Evolutionary conservation across 2,888 invertebrate genomes (phyloP), one percentile per base, ranked within the genome.

Genomic region (Cephonodes hylas): DNA sequence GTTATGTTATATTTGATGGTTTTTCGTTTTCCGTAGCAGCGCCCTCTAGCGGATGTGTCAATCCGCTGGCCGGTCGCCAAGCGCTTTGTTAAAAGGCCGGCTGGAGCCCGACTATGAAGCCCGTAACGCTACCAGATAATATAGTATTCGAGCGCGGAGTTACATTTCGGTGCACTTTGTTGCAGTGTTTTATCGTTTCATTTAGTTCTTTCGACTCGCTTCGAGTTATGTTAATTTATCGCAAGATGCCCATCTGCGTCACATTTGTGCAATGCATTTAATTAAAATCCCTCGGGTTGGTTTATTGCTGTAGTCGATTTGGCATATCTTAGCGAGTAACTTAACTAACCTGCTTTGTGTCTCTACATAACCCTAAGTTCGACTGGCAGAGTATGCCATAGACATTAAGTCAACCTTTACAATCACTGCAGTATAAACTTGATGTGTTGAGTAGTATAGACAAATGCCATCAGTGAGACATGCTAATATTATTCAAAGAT

Each of bases 51-150:
- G 83, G 48, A 73, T 69, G 69, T 73, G 76, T 82, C 81, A 74
- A 77, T 76, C 67, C 68, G 68, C 77, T 89, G 89, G 88, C 80
- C 65, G 63, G 63, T 53, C 61, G 89, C 89, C 89, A 90, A 81
- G 79, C 74, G 83, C 81, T 87, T 82, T 83, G 87, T 82, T 84
- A 80, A 84, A 82, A 85, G 81, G 76, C 80, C 79, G 77, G 81
- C 83, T 77, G 80, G 85, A n/a, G n/a, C n/a, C 76, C 77, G 72
- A 69, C 67, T 75, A 74, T 71, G 68, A 68, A 72, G 68, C 68
- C 67, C 71, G 69, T 69, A 74, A 72, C 72, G 71, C 70, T 65
- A 68, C 63, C 66, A 68, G 73, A 76, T 78, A 74, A 75, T 75
- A 53, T 45, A 45, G 68, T 70, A 67, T 70, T 69, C 68, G 70